These are phyloP conservation scores for Geococcyx californianus DNA, from an alignment of 2,113 vertebrate species.

Conservation along the genomic window DNA sequence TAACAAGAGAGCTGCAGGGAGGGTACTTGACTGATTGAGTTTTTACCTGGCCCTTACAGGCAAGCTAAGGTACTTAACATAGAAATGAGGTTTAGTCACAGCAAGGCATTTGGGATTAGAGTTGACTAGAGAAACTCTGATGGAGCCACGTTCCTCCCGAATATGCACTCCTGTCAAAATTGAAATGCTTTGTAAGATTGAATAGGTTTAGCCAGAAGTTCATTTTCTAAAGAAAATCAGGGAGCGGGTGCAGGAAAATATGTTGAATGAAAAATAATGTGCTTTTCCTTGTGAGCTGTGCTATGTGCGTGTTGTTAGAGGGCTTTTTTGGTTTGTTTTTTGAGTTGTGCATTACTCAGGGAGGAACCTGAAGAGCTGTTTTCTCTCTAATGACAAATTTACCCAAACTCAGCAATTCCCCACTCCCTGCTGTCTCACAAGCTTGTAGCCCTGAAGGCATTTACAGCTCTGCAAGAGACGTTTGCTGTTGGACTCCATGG, in stretches of 20 bases:
- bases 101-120: slow-evolving; percentile 63
- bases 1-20: slow-evolving; percentile 58
- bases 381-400: slow-evolving; percentile 17
- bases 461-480: not conserved
- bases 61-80: slow-evolving; percentile 63
- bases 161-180: slow-evolving; percentile 41
- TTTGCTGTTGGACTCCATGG: not conserved
- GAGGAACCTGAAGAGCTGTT: slow-evolving; percentile 14
- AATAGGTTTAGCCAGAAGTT: slow-evolving; percentile 51
- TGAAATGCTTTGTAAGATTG: slow-evolving; percentile 44
- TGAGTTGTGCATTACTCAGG: not conserved
- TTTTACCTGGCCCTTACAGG: slow-evolving; percentile 55
- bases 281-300: not conserved
- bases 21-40: slow-evolving; percentile 56
- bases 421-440: slow-evolving; percentile 7
- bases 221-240: slow-evolving; percentile 41
- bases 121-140: slow-evolving; percentile 34
- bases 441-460: slow-evolving; percentile 1
- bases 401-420: slow-evolving; percentile 25
- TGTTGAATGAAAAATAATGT: not conserved
- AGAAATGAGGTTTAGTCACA: slow-evolving; percentile 70
- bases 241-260: not conserved
- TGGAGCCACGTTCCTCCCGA: slow-evolving; percentile 19
- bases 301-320: not conserved
- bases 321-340: not conserved